A percentile compares a stretch with the other conserved stretches of the same genome.
Conservation (phyloP, 2,113 vertebrate genomes). For the Ailuropoda melanoleuca region DNA sequence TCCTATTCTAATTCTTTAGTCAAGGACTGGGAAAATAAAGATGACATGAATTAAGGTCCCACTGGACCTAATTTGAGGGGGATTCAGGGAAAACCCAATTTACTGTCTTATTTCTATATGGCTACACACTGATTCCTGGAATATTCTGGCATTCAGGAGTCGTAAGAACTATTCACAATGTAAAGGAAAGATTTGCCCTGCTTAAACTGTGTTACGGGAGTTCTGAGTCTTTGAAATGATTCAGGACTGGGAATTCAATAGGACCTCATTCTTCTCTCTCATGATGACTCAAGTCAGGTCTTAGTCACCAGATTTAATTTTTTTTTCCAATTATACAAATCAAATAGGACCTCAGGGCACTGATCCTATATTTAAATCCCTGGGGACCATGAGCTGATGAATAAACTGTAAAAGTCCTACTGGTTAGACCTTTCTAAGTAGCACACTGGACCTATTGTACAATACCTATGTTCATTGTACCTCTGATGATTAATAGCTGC, state of each 20-base stretch:
- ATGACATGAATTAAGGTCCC: background rate
- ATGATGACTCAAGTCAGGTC: background rate
- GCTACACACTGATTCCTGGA: background rate
- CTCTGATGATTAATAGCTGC: background rate
- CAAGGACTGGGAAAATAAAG: background rate
- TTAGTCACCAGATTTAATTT: background rate
- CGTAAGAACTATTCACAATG: background rate
- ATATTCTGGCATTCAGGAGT: background rate
- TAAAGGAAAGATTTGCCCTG: background rate
- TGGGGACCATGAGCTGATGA: background rate
- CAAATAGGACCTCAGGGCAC: background rate
- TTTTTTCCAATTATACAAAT: background rate
- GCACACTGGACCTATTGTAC: rapidly evolving
- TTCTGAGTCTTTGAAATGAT: background rate
- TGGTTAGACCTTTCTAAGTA: background rate
- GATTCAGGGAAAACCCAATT: background rate
- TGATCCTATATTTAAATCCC: background rate
- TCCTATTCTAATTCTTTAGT: background rate
- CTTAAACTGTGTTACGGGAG: background rate
- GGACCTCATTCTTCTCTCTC: background rate
- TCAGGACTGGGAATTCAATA: background rate
- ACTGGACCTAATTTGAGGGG: background rate
- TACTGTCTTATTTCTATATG: background rate
- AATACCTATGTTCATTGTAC: too few species aligned
- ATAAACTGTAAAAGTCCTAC: background rate